phyloP scores from a whole-genome alignment of 2,113 vertebrate species.

The Pituophis catenifer region DNA sequence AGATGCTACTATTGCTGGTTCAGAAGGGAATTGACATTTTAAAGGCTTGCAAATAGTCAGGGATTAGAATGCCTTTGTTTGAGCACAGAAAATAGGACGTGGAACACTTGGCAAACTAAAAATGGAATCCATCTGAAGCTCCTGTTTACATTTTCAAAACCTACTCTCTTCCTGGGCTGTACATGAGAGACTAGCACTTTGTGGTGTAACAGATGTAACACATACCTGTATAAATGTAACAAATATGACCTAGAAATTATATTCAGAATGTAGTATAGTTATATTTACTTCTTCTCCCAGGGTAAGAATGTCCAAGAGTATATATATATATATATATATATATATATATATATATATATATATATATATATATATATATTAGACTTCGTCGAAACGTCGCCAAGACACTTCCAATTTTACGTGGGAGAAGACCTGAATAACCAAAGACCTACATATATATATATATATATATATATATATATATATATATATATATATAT shows the following conservation, averaged over 20 bases:
- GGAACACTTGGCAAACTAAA: neutral
- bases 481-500: too few relatives aligned
- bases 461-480: too few relatives aligned
- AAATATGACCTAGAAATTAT: neutral
- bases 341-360: neutral
- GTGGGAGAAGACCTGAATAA: too few relatives aligned
- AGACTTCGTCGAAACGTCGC: too few relatives aligned
- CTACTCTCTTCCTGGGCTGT: neutral
- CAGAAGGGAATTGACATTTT: neutral
- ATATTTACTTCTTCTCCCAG: neutral
- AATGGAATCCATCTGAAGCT: neutral
- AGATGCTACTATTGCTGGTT: neutral
- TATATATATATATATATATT: neutral
- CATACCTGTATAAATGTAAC: neutral
- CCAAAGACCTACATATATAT: too few relatives aligned
- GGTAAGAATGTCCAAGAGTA: neutral
- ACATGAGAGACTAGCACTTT: neutral
- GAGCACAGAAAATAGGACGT: neutral
- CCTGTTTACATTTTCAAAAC: neutral
- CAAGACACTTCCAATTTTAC: too few relatives aligned
- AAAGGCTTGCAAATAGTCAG: neutral
- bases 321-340: neutral
- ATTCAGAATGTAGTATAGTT: neutral
- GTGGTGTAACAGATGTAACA: neutral
- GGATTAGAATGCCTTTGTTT: neutral